Base-by-base conservation (phyloP, 2,113 vertebrate genomes). In the Pollachius pollachius region DNA sequence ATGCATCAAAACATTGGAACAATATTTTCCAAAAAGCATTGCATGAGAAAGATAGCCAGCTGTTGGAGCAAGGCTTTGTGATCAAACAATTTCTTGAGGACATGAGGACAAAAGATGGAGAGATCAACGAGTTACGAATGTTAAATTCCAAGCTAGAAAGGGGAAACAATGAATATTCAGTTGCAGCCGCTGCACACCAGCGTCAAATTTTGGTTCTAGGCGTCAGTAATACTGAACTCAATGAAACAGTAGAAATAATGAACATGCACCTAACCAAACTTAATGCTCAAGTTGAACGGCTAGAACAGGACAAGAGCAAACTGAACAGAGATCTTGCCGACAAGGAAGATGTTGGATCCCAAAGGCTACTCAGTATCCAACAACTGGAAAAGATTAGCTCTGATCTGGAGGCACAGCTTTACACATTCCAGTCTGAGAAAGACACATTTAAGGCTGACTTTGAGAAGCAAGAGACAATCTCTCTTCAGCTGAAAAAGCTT, bases 391-490 rank as follows among this genome's bases (percentile, higher is more conserved):
- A 81, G 68, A 80, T 82, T 5, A 81, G 91, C 1, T 67, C 81
- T 0, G 88, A 91, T 19, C 81, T 88, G 4, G 92, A 94, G 5
- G 80, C 91, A 34, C 90, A 92, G 77, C 62, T 94, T 52, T 88
- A 84, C 2, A 70, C 88, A 4, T 66, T 91, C 17, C 81, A 88
- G 65, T 70, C 87, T 12, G 87, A 92, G 58, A 87, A 86, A 57
- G 90, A 93, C 66, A 89, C 84, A 67, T 65, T 80, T 1, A 77
- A 79, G 2, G 85, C 88, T 0, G 92, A 94, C 48, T 80, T 93
- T 63, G 88, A 95, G 78, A 96, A 94, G 75, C 95, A 94, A 78
- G 57, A 91, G 17, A 86, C 90, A 0, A 88, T 95, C 77, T 89
- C 90, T 27, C 77, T 90, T 52, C 93, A 95, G n/a, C 86, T 96